These are phyloP conservation scores for Penaeus japonicus DNA, from an alignment of 1,140 invertebrate genomes.

Conservation along the genomic window DNA sequence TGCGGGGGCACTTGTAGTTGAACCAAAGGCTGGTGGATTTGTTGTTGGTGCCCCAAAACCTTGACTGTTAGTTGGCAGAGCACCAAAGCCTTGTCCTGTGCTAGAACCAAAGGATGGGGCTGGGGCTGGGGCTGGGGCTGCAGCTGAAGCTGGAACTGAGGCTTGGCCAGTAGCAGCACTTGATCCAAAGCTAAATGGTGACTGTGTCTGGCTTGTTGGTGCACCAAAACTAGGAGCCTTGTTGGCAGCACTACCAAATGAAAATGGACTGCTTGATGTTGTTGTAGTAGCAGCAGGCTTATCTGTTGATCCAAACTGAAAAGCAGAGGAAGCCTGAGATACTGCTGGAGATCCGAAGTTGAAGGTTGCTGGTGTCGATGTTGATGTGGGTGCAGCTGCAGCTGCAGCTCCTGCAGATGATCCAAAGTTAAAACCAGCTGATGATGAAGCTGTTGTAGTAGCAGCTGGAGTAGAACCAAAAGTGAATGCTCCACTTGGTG, in stretches of 20 bases:
- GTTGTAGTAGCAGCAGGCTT: too few species aligned
- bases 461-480: too few species aligned
- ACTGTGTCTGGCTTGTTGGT: neutral
- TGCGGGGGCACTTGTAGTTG: neutral
- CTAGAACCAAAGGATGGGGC: neutral
- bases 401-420: too few species aligned
- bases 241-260: neutral
- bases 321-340: too few species aligned
- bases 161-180: neutral
- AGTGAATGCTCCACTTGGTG: too few species aligned
- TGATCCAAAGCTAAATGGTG: neutral
- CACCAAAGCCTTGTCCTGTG: neutral
- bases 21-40: neutral
- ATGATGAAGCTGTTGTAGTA: too few species aligned
- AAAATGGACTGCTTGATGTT: neutral
- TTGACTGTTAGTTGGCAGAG: neutral
- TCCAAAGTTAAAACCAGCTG: too few species aligned
- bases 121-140: neutral
- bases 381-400: too few species aligned
- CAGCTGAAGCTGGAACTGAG: too few species aligned
- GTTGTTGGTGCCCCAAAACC: neutral
- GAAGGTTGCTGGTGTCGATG: too few species aligned
- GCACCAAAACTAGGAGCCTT: neutral
- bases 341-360: too few species aligned
- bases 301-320: too few species aligned